phyloP scores from a whole-genome alignment of 2,113 vertebrate species.

The Clarias batrachus region DNA sequence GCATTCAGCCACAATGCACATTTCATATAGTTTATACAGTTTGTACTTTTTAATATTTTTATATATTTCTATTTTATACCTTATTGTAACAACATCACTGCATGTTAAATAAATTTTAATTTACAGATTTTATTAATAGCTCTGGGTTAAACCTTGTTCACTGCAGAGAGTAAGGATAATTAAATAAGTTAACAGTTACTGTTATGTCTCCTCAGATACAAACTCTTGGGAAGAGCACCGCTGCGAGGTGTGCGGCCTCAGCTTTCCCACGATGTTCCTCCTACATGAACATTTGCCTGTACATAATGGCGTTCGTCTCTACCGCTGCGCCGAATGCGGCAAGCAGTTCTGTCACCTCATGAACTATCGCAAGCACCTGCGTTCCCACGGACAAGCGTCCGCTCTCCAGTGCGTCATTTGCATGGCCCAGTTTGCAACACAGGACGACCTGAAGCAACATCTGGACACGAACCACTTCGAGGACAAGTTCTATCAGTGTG shows the following conservation, averaged over 20 bases:
- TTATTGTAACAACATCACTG: too few species aligned
- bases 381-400: constrained; percentile 66
- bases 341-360: constrained; percentile 84
- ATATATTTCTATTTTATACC: too few species aligned
- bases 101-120: too few species aligned
- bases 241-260: constrained; percentile 68
- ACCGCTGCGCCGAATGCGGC: constrained; percentile 79
- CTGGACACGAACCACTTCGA: constrained; percentile 66
- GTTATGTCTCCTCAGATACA: constrained; percentile 44
- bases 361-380: constrained; percentile 83
- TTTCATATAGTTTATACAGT: too few species aligned
- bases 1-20: too few species aligned
- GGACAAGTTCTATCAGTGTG: constrained; percentile 75
- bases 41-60: too few species aligned
- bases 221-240: constrained; percentile 47
- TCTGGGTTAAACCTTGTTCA: background rate
- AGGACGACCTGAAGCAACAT: constrained; percentile 68
- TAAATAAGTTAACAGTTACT: background rate
- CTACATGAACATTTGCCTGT: constrained; percentile 78
- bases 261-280: constrained; percentile 64
- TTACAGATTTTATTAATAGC: background rate
- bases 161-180: too few species aligned
- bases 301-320: constrained; percentile 83
- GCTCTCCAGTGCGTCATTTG: constrained; percentile 62
- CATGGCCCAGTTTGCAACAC: constrained; percentile 59